These are phyloP conservation scores for Setipinna tenuifilis DNA, from an alignment of 2,797 vertebrate species.

Conservation along the genomic window DNA sequence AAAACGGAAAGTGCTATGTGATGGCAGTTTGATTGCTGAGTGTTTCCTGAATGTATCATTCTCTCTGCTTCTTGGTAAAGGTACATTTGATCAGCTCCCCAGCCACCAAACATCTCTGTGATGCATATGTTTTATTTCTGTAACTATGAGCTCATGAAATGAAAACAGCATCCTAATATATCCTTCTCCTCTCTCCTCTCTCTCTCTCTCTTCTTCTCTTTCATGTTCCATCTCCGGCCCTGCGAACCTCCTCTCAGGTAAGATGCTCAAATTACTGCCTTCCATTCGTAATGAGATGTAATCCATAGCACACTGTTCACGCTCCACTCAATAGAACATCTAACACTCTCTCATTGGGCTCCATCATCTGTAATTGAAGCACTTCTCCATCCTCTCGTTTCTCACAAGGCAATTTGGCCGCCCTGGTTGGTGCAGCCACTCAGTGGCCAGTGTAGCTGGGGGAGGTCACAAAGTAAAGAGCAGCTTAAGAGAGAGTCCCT, in stretches of 20 bases:
- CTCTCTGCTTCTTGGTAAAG: too few relatives aligned
- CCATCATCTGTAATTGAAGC: slow-evolving; percentile 53
- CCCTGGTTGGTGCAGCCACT: not conserved
- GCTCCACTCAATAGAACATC: slow-evolving; percentile 53
- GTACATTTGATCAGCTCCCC: not conserved
- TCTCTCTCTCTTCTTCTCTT: slow-evolving; percentile 66
- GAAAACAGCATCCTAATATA: not conserved
- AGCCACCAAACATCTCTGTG: not conserved
- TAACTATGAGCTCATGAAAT: not conserved
- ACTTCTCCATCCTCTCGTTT: slow-evolving; percentile 31
- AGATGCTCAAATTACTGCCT: slow-evolving; percentile 71
- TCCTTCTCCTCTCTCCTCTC: slow-evolving; percentile 28
- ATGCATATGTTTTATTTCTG: slow-evolving; percentile 15
- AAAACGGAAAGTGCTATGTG: not conserved
- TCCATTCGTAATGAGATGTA: slow-evolving; percentile 58
- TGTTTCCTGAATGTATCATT: not conserved
- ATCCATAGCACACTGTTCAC: slow-evolving; percentile 41
- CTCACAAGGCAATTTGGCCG: slow-evolving; percentile 22
- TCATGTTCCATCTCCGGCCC: slow-evolving; percentile 71
- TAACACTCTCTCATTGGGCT: slow-evolving; percentile 32
- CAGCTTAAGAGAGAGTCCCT: not conserved
- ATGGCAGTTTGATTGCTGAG: not conserved
- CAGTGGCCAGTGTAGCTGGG: not conserved
- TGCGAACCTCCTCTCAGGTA: slow-evolving; percentile 74
- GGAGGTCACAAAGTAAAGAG: not conserved